Evolutionary conservation across 2,113 vertebrate species (phyloP).

Genomic region (Macrotis lagotis): DNA sequence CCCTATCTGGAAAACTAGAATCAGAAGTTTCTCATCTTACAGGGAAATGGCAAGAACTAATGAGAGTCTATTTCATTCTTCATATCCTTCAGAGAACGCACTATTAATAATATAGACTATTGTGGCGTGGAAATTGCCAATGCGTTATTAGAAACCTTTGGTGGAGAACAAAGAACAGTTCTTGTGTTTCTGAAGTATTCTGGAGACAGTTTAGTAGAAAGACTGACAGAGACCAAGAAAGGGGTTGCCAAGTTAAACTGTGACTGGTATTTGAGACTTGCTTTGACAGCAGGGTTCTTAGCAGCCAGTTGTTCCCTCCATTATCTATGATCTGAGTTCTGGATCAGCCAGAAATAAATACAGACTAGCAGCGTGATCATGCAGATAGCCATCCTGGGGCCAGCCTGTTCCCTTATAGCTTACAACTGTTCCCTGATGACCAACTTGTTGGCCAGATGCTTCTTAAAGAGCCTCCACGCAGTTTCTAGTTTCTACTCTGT

Average conservation of each 20-base stretch:
- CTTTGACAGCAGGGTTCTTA: not conserved
- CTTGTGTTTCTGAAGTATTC: slow-evolving; percentile 19
- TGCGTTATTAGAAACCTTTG: slow-evolving; percentile 35
- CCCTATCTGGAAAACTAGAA: slow-evolving; percentile 64
- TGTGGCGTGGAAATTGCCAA: slow-evolving; percentile 33
- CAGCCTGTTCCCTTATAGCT: not conserved
- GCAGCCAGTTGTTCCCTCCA: not conserved
- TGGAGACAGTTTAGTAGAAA: not conserved
- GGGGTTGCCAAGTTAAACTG: slow-evolving; percentile 6
- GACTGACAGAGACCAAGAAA: not conserved
- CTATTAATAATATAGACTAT: not conserved
- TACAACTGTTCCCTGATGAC: not conserved
- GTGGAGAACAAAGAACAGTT: slow-evolving; percentile 11
- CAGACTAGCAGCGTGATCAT: not conserved
- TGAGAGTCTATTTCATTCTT: slow-evolving; percentile 16
- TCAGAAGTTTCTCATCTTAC: slow-evolving; percentile 56
- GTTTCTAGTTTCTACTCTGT: not conserved
- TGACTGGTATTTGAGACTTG: slow-evolving; percentile 25
- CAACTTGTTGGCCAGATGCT: not conserved
- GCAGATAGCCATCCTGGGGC: not conserved
- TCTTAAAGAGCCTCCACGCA: not conserved
- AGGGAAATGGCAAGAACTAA: slow-evolving; percentile 38
- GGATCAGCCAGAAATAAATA: not conserved
- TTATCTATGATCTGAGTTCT: not conserved
- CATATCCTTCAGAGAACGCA: not conserved